A percentile compares a stretch with the other conserved stretches of the same genome.
These are phyloP conservation scores for Drosophila hamatofila DNA, from an alignment of 2,888 invertebrate species.

Conservation along the genomic window DNA sequence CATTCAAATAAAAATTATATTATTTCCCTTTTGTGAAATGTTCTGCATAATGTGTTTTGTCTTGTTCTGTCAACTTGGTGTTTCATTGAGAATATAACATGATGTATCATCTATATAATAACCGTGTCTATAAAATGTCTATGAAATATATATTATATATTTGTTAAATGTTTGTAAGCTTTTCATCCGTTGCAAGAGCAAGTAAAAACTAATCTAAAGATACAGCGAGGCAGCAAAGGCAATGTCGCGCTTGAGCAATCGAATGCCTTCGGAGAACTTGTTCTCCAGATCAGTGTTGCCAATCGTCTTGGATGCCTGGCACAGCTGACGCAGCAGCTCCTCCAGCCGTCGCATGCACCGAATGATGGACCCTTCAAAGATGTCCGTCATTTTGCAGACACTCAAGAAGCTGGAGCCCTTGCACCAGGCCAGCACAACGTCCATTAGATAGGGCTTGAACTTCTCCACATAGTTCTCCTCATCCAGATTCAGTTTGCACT, in stretches of 20 bases:
- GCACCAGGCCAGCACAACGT: conserved; percentile 98
- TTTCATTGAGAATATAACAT: not conserved
- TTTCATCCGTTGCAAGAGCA: not conserved
- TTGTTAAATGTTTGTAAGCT: not conserved
- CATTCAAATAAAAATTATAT: conserved; percentile 22
- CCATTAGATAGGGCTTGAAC: conserved; percentile 98
- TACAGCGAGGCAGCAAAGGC: conserved; percentile 99
- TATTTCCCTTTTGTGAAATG: conserved; percentile 43
- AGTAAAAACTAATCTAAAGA: conserved; percentile 86
- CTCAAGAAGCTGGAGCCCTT: conserved; percentile 96
- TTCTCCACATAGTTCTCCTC: conserved; percentile 96
- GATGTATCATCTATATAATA: not conserved
- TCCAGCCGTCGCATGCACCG: conserved; percentile 98
- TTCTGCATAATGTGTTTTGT: conserved; percentile 16
- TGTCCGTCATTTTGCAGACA: conserved; percentile 98
- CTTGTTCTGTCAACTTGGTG: not conserved
- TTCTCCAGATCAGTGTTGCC: conserved; percentile 98
- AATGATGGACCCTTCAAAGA: conserved; percentile 94
- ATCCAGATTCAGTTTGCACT: conserved; percentile 94
- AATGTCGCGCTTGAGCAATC: conserved; percentile 97
- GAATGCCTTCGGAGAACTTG: conserved; percentile 97
- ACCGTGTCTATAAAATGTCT: not conserved
- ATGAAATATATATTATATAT: not conserved
- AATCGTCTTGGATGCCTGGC: conserved; percentile 98
- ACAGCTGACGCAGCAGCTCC: conserved; percentile 97